phyloP scores from a whole-genome alignment of 1,140 invertebrate species.

The Harpegnathos saltator region DNA sequence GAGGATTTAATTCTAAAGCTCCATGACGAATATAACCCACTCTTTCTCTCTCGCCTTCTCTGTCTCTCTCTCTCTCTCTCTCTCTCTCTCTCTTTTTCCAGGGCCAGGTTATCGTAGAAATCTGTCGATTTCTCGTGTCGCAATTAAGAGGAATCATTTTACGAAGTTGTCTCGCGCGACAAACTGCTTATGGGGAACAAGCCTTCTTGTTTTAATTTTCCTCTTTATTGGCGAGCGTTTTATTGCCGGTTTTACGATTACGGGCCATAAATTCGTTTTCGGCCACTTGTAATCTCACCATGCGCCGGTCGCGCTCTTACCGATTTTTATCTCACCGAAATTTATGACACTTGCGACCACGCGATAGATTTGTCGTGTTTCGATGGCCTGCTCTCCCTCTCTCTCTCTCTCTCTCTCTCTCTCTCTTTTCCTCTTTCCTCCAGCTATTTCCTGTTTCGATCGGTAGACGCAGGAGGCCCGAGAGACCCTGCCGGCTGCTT shows the following conservation, averaged over 20 bases:
- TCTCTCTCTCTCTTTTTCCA: too few relatives aligned
- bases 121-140: neutral
- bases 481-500: conserved; percentile 10
- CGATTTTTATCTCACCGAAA: conserved; percentile 54
- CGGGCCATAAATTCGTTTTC: conserved; percentile 30
- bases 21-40: too few relatives aligned
- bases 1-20: too few relatives aligned
- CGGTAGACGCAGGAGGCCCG: neutral
- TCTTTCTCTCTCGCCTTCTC: too few relatives aligned
- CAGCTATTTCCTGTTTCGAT: conserved; percentile 54
- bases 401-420: too few relatives aligned
- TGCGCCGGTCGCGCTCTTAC: conserved; percentile 13
- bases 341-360: conserved; percentile 42
- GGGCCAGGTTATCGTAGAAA: too few relatives aligned
- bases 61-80: too few relatives aligned
- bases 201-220: neutral
- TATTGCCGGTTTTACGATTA: conserved; percentile 21
- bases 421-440: too few relatives aligned
- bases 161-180: conserved; percentile 13
- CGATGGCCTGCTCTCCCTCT: neutral
- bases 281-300: conserved; percentile 28
- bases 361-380: conserved; percentile 60
- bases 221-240: conserved; percentile 24
- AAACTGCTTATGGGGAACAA: neutral
- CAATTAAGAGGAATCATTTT: conserved; percentile 19